A percentile compares a stretch with the other conserved stretches of the same genome.
Evolutionary conservation across 2,797 vertebrate genomes (phyloP).

Genomic region (Girardinus metallicus): DNA sequence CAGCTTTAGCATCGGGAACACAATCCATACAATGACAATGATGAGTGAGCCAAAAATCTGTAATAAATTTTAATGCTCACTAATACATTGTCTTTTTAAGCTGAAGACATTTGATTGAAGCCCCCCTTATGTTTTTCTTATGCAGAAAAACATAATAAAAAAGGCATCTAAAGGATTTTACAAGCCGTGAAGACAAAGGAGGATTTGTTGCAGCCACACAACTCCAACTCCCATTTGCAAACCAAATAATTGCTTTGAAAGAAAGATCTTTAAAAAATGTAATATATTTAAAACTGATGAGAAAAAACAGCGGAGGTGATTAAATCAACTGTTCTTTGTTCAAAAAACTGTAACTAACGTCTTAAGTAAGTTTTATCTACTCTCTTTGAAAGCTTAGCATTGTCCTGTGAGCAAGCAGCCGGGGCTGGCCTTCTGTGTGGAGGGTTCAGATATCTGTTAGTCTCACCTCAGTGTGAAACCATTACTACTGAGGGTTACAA

Average conservation of each 20-base stretch:
- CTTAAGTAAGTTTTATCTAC: conserved; percentile 61
- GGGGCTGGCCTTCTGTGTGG: conserved; percentile 26
- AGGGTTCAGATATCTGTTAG: conserved; percentile 50
- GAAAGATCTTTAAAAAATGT: not conserved
- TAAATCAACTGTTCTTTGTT: conserved; percentile 51
- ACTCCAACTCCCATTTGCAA: not conserved
- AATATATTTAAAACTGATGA: not conserved
- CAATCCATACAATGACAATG: not conserved
- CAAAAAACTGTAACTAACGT: conserved; percentile 39
- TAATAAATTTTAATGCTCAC: not conserved
- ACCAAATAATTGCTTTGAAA: not conserved
- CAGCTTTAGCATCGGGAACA: not conserved
- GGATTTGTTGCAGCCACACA: not conserved
- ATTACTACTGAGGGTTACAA: conserved; percentile 59
- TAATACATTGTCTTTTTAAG: not conserved
- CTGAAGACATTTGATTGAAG: not conserved
- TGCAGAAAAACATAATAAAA: not conserved
- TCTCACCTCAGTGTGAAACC: conserved; percentile 37
- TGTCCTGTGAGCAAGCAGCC: conserved; percentile 32
- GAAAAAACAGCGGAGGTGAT: conserved; percentile 11
- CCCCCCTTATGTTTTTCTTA: not conserved
- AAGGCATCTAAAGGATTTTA: not conserved
- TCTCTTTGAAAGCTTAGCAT: conserved; percentile 50
- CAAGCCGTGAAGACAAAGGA: not conserved
- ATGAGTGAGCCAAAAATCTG: not conserved